Evolutionary conservation across 2,888 invertebrate genomes (phyloP).

Genomic region (Priocnemis perturbator): DNA sequence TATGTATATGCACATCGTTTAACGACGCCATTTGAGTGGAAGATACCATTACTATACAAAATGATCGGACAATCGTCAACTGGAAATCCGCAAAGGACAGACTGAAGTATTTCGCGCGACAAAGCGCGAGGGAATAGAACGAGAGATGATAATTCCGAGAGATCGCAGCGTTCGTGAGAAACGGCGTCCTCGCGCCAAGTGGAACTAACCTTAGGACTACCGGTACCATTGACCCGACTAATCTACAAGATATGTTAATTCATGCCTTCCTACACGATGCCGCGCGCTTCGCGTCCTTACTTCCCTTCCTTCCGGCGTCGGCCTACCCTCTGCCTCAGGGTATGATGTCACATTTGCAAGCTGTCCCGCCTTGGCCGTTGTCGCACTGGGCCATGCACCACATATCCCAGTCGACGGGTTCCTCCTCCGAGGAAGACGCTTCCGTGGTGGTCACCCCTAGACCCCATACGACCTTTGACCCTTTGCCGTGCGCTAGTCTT

Average conservation of each 20-base stretch:
- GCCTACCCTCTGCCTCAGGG: constrained; percentile 70
- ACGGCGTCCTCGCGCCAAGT: constrained; percentile 8
- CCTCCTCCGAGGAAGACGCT: background rate
- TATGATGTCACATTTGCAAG: constrained; percentile 85
- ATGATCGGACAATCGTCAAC: background rate
- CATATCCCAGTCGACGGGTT: constrained; percentile 76
- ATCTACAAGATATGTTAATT: constrained; percentile 68
- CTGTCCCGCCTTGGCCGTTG: constrained; percentile 84
- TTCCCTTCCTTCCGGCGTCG: constrained; percentile 3
- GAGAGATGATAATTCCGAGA: background rate
- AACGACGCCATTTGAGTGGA: constrained; percentile 4
- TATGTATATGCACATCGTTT: background rate
- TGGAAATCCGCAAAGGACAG: background rate
- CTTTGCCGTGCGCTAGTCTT: background rate
- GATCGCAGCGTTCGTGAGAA: background rate
- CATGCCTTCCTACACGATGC: constrained; percentile 41
- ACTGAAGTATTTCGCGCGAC: background rate
- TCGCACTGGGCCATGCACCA: constrained; percentile 82
- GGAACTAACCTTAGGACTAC: constrained; percentile 38
- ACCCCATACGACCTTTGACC: background rate
- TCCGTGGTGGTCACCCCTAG: background rate
- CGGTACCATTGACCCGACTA: constrained; percentile 38
- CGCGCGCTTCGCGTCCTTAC: background rate
- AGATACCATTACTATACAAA: background rate
- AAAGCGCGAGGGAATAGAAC: background rate